Percentiles rank a stretch among this genome's conserved stretches.
Conservation (phyloP, 2,888 invertebrate genomes). For the Cheilosia soror region DNA sequence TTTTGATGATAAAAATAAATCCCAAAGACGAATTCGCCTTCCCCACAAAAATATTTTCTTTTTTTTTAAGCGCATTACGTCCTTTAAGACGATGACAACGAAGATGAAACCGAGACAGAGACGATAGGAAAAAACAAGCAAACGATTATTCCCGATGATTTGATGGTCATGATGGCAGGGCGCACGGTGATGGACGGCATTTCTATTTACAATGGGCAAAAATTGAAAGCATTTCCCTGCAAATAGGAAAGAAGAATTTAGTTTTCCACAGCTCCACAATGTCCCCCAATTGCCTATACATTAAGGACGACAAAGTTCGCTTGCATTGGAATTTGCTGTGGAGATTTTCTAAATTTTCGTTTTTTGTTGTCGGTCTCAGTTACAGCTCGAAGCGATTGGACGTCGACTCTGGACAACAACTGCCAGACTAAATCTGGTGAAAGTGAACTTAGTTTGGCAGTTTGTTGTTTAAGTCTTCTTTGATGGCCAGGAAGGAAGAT, state of each 20-base stretch:
- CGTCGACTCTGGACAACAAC: neutral
- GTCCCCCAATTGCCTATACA: constrained; percentile 11
- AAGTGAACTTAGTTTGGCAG: constrained; percentile 49
- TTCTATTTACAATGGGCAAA: constrained; percentile 4
- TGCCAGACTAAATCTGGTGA: constrained; percentile 4
- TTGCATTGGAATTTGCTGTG: constrained; percentile 34
- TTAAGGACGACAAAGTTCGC: constrained; percentile 12
- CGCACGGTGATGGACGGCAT: neutral
- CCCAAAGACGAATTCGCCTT: constrained; percentile 33
- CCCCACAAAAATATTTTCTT: constrained; percentile 13
- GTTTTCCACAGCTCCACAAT: constrained; percentile 25
- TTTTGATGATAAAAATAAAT: constrained; percentile 22
- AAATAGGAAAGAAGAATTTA: constrained; percentile 62
- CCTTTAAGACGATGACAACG: constrained; percentile 12
- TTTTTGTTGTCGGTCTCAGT: constrained; percentile 37
- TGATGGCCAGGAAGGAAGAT: neutral
- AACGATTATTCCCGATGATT: constrained; percentile 64
- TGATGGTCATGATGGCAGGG: constrained; percentile 25
- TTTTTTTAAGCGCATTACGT: constrained; percentile 44
- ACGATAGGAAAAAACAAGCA: constrained; percentile 23
- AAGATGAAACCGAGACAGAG: neutral
- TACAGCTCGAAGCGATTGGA: constrained; percentile 23
- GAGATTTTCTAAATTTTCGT: constrained; percentile 33
- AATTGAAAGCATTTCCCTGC: constrained; percentile 44
- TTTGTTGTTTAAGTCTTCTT: constrained; percentile 54